Percentiles rank a stretch among this genome's conserved stretches.
Evolutionary conservation across 1,140 invertebrate species (phyloP).

Genomic region (Drosophila lacteicornis): DNA sequence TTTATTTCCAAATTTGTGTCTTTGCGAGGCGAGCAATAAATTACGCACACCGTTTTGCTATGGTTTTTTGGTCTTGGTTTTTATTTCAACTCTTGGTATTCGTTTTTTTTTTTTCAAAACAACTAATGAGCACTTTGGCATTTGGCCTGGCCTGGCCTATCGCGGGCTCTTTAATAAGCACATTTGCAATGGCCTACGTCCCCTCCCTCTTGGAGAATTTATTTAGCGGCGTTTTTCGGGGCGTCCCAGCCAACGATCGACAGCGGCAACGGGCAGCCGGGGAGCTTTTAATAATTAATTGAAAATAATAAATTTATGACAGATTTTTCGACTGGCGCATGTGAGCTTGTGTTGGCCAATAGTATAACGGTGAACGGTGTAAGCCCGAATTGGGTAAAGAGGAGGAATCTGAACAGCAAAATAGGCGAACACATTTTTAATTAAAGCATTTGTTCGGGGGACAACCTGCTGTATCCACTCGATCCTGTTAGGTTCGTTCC

Average conservation of each 20-base stretch:
- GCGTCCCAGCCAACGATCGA: slow-evolving; percentile 41
- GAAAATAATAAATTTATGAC: slow-evolving; percentile 83
- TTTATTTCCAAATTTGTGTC: slow-evolving; percentile 61
- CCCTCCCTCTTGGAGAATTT: slow-evolving; percentile 57
- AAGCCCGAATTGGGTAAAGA: slow-evolving; percentile 37
- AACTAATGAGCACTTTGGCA: slow-evolving; percentile 78
- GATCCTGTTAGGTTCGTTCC: slow-evolving; percentile 23
- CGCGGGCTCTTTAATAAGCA: slow-evolving; percentile 59
- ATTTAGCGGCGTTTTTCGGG: slow-evolving; percentile 73
- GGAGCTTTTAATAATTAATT: slow-evolving; percentile 69
- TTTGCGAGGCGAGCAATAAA: slow-evolving; percentile 64
- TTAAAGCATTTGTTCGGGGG: slow-evolving; percentile 73
- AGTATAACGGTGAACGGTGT: slow-evolving; percentile 73
- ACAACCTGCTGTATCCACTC: slow-evolving; percentile 45
- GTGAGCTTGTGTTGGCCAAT: slow-evolving; percentile 63
- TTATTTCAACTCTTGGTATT: no score
- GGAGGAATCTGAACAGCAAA: slow-evolving; percentile 31
- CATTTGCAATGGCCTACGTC: slow-evolving; percentile 32
- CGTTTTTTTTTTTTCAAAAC: slow-evolving; percentile 23
- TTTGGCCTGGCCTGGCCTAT: slow-evolving; percentile 62
- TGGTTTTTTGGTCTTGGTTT: slow-evolving; percentile 26
- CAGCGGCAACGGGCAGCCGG: slow-evolving; percentile 23
- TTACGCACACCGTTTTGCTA: slow-evolving; percentile 65
- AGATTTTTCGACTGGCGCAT: slow-evolving; percentile 72
- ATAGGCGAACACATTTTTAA: slow-evolving; percentile 80